phyloP scores from a whole-genome alignment of 2,888 invertebrate genomes.

The Antitype chi region DNA sequence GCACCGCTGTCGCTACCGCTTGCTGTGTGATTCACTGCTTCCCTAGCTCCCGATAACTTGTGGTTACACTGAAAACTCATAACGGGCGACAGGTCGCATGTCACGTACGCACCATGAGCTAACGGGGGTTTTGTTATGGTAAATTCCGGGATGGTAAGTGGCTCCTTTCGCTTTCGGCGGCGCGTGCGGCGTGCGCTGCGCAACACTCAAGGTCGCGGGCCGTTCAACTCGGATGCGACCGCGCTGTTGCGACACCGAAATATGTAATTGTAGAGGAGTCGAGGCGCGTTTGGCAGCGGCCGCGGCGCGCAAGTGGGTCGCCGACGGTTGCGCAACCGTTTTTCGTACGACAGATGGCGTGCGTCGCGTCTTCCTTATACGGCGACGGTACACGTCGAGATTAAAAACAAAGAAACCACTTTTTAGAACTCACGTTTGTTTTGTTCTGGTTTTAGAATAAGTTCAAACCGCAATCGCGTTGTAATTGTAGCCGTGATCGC shows the following conservation, averaged over 20 bases:
- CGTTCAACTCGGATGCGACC: slow-evolving; percentile 91
- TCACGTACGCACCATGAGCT: slow-evolving; percentile 82
- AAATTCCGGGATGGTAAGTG: slow-evolving; percentile 79
- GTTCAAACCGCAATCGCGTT: slow-evolving; percentile 65
- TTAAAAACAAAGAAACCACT: slow-evolving; percentile 71
- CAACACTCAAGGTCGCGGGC: slow-evolving; percentile 89
- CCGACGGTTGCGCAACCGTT: slow-evolving; percentile 84
- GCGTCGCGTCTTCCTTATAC: slow-evolving; percentile 85
- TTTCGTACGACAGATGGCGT: slow-evolving; percentile 88
- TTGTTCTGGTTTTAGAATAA: slow-evolving; percentile 65
- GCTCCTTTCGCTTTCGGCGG: slow-evolving; percentile 88
- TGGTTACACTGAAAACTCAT: slow-evolving; percentile 70
- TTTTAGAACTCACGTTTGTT: slow-evolving; percentile 61
- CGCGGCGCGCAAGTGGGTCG: slow-evolving; percentile 87
- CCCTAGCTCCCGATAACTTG: slow-evolving; percentile 69
- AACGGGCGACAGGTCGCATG: slow-evolving; percentile 72
- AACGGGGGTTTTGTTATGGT: slow-evolving; percentile 70
- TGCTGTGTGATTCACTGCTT: slow-evolving; percentile 74
- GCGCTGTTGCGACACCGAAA: slow-evolving; percentile 89
- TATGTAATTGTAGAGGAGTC: slow-evolving; percentile 90
- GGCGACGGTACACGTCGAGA: slow-evolving; percentile 68
- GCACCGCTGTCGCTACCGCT: slow-evolving; percentile 33
- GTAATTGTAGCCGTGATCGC: slow-evolving; percentile 68
- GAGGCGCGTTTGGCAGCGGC: slow-evolving; percentile 89
- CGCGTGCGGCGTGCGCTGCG: slow-evolving; percentile 86